phyloP scores from a whole-genome alignment of 2,797 vertebrate genomes.

The Ctenochaetus hawaiiensis region DNA sequence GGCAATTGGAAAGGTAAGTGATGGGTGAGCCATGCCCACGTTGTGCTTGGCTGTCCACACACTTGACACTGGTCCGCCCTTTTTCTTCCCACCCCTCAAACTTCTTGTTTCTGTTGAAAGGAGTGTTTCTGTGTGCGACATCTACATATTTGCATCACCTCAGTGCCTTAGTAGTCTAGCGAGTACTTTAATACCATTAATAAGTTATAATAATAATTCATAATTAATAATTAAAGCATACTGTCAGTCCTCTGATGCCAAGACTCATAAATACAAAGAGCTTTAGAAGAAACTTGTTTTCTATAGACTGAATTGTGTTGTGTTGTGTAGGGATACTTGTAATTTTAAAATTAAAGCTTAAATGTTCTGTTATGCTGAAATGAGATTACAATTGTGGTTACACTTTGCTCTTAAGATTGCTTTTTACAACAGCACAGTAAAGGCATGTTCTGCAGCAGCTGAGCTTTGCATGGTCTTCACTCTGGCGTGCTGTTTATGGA shows the following conservation, averaged over 20 bases:
- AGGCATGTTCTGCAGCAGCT: slow-evolving; percentile 59
- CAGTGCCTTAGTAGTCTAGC: background rate
- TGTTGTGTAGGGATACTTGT: slow-evolving; percentile 19
- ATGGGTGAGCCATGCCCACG: slow-evolving; percentile 57
- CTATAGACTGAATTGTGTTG: slow-evolving; percentile 21
- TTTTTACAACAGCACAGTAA: slow-evolving; percentile 39
- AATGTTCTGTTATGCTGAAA: background rate
- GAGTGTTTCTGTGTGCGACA: slow-evolving; percentile 38
- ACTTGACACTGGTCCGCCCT: slow-evolving; percentile 30
- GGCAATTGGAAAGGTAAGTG: slow-evolving; percentile 81
- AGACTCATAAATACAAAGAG: background rate
- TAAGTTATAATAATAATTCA: too few relatives aligned
- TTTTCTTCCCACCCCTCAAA: slow-evolving; percentile 4
- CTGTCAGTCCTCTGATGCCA: background rate
- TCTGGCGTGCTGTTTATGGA: slow-evolving; percentile 42
- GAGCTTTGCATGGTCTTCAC: slow-evolving; percentile 69
- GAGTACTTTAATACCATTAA: slow-evolving; percentile 1
- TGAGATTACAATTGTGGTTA: slow-evolving; percentile 2
- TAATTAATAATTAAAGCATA: background rate
- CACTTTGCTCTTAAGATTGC: slow-evolving; percentile 12
- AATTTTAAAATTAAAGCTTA: background rate
- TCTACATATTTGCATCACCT: slow-evolving; percentile 25
- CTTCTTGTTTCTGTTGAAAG: background rate
- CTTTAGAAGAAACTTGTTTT: background rate
- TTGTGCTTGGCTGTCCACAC: slow-evolving; percentile 31